These are phyloP conservation scores for Pelusios castaneus DNA, from an alignment of 2,113 vertebrate genomes.

Conservation along the genomic window DNA sequence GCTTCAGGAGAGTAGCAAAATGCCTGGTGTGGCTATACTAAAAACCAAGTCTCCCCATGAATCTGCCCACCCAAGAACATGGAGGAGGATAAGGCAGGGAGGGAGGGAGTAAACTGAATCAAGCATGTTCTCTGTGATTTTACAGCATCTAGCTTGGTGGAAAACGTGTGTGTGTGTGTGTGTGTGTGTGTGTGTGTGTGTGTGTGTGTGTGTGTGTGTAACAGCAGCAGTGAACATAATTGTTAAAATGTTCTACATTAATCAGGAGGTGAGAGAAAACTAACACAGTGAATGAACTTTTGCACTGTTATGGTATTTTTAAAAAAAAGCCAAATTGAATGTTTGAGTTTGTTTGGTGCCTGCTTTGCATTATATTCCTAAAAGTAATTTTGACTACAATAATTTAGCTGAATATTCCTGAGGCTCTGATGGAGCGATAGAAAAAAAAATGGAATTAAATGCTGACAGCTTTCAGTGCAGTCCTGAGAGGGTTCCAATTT, in stretches of 20 bases:
- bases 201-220: neutral
- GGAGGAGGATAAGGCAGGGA: constrained; percentile 76
- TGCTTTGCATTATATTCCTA: constrained; percentile 51
- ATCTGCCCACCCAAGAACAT: constrained; percentile 86
- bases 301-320: constrained; percentile 31
- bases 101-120: constrained; percentile 49
- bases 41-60: constrained; percentile 76
- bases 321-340: neutral
- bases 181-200: neutral
- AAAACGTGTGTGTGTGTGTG: constrained; percentile 41
- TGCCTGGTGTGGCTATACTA: constrained; percentile 79
- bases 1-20: constrained; percentile 86
- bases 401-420: constrained; percentile 37
- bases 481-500: neutral
- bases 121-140: constrained; percentile 59
- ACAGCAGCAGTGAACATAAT: constrained; percentile 29
- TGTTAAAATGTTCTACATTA: constrained; percentile 50
- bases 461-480: neutral
- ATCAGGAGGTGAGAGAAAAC: constrained; percentile 39
- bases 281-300: constrained; percentile 46
- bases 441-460: neutral
- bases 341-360: constrained; percentile 7
- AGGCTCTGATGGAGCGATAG: constrained; percentile 18
- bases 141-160: constrained; percentile 53
- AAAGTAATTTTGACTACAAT: constrained; percentile 48